These are phyloP conservation scores for Platichthys flesus DNA, from an alignment of 2,113 vertebrate genomes.

Conservation along the genomic window DNA sequence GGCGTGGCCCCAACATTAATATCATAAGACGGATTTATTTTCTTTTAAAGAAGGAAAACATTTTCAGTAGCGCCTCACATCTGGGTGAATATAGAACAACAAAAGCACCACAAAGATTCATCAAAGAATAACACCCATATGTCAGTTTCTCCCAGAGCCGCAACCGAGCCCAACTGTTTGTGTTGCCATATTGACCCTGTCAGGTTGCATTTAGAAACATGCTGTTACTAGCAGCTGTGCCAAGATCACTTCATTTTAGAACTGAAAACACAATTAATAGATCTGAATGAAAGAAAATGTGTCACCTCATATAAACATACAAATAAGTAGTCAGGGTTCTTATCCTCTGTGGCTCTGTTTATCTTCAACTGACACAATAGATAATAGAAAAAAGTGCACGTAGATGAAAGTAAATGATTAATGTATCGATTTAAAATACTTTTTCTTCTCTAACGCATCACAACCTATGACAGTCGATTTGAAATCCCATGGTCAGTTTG, in stretches of 20 bases:
- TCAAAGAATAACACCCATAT: conserved; percentile 55
- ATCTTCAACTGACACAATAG: conserved; percentile 1
- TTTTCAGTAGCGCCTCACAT: conserved; percentile 48
- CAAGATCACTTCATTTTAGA: conserved; percentile 62
- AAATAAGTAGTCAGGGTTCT: conserved; percentile 39
- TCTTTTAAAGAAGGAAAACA: conserved; percentile 26
- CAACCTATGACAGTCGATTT: conserved; percentile 30
- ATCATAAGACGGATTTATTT: conserved; percentile 69
- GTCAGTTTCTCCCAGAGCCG: conserved; percentile 53
- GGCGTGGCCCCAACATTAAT: conserved; percentile 71
- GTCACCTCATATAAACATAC: conserved; percentile 33
- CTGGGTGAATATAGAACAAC: conserved; percentile 70
- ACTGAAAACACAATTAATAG: conserved; percentile 57
- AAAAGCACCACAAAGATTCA: conserved; percentile 52
- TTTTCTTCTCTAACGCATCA: conserved; percentile 18
- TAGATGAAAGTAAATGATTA: conserved; percentile 12
- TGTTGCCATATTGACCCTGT: conserved; percentile 69
- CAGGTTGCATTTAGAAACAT: conserved; percentile 65
- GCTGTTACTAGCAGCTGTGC: conserved; percentile 45
- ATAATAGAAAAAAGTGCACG: background rate
- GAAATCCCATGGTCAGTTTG: conserved; percentile 41
- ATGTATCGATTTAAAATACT: conserved; percentile 11
- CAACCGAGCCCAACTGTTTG: conserved; percentile 61
- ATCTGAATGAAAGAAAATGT: conserved; percentile 37
- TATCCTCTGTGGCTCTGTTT: background rate